Conservation (phyloP, 2,797 vertebrate genomes). For the Apogon hyalosoma region DNA sequence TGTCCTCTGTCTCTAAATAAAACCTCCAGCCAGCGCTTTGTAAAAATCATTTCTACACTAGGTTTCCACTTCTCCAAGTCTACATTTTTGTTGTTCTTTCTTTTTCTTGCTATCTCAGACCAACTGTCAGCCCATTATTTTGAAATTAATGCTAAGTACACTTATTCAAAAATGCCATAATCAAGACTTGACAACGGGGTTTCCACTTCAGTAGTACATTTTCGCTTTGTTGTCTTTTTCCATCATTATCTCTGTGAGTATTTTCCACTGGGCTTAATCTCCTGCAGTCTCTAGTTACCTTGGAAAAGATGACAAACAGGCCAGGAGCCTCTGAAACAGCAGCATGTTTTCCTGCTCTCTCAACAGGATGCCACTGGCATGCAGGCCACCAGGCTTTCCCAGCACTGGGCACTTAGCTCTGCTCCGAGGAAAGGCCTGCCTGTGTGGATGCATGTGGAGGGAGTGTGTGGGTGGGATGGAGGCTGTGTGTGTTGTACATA, state of each 20-base stretch:
- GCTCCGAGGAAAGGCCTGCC: conserved; percentile 39
- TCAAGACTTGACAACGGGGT: conserved; percentile 53
- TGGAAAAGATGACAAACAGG: conserved; percentile 83
- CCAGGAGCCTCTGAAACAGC: conserved; percentile 71
- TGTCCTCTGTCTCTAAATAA: neutral
- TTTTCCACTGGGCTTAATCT: conserved; percentile 81
- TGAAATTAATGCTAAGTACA: conserved; percentile 6
- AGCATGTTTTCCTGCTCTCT: conserved; percentile 73
- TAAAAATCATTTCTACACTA: neutral
- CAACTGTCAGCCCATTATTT: conserved; percentile 20
- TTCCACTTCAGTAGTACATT: conserved; percentile 67
- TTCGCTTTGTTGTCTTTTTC: conserved; percentile 74
- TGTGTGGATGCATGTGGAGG: conserved; percentile 32
- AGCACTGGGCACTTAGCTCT: conserved; percentile 59
- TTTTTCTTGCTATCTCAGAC: conserved; percentile 6
- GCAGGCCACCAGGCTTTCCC: conserved; percentile 70
- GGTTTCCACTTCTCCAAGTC: neutral
- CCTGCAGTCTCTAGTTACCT: conserved; percentile 76
- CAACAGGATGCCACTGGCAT: conserved; percentile 71
- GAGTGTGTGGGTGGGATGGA: conserved; percentile 52
- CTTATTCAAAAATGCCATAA: conserved; percentile 57
- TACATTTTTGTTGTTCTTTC: conserved; percentile 7
- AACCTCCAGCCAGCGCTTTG: neutral
- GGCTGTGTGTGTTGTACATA: conserved; percentile 14
- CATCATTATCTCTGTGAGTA: conserved; percentile 75